A percentile compares a stretch with the other conserved stretches of the same genome.
Evolutionary conservation across 2,888 invertebrate genomes (phyloP).

Genomic region (Drosophila seclusa): DNA sequence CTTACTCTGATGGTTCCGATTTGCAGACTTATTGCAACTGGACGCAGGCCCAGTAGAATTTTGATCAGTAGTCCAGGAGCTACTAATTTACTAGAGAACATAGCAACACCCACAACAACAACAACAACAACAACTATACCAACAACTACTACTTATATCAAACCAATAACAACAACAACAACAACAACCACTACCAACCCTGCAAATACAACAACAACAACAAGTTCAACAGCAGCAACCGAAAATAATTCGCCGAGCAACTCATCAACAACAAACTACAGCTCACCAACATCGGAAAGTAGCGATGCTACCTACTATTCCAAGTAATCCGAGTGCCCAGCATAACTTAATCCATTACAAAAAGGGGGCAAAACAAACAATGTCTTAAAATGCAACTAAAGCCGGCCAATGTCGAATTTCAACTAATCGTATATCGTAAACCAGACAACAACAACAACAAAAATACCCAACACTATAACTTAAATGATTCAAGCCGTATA

Average conservation of each 20-base stretch:
- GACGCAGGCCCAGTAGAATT: slow-evolving; percentile 85
- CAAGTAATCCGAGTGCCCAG: slow-evolving; percentile 69
- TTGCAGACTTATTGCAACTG: slow-evolving; percentile 85
- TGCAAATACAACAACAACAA: slow-evolving; percentile 20
- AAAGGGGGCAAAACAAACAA: slow-evolving; percentile 14
- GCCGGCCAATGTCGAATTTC: slow-evolving; percentile 78
- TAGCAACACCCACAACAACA: slow-evolving; percentile 43
- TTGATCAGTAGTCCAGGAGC: slow-evolving; percentile 82
- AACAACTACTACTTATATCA: slow-evolving; percentile 35
- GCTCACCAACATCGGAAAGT: slow-evolving; percentile 76
- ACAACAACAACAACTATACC: slow-evolving; percentile 45
- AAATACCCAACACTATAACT: slow-evolving; percentile 32
- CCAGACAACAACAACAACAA: slow-evolving; percentile 25
- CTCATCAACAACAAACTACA: slow-evolving; percentile 65
- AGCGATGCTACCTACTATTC: slow-evolving; percentile 67
- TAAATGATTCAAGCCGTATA: slow-evolving; percentile 28
- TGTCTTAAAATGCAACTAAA: slow-evolving; percentile 45
- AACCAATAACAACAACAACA: slow-evolving; percentile 51
- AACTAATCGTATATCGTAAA: slow-evolving; percentile 39
- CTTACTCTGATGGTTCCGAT: slow-evolving; percentile 55
- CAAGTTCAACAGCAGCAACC: slow-evolving; percentile 16
- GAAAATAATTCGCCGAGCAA: slow-evolving; percentile 41
- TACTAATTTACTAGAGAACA: slow-evolving; percentile 70
- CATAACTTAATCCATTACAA: slow-evolving; percentile 24
- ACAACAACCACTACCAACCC: slow-evolving; percentile 29